phyloP scores from a whole-genome alignment of 2,797 vertebrate species.

The Moxostoma hubbsi region DNA sequence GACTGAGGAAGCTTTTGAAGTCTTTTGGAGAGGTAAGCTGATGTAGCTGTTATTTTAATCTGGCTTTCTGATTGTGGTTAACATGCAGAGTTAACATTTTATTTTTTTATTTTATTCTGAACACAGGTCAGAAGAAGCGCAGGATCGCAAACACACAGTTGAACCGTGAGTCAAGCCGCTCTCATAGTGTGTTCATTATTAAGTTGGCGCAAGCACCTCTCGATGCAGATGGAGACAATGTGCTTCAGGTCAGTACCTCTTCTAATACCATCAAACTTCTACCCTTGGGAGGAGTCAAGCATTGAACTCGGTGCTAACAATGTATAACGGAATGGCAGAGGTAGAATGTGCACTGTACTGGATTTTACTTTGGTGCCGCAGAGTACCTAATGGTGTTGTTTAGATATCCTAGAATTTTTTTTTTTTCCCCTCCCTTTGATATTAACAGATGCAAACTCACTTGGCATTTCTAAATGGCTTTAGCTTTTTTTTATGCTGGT shows the following conservation, averaged over 20 bases:
- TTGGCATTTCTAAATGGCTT: no score
- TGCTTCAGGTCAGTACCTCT: conserved; percentile 86
- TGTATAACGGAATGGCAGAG: no score
- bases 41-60: background rate
- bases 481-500: background rate
- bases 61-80: background rate
- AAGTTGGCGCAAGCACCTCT: conserved; percentile 94
- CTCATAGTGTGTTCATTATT: conserved; percentile 94
- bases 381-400: no score
- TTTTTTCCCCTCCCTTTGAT: no score
- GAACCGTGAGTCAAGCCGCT: conserved; percentile 95
- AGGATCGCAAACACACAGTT: conserved; percentile 93
- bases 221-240: conserved; percentile 91
- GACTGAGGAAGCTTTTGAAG: conserved; percentile 94
- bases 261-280: background rate
- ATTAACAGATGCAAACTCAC: no score
- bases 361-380: no score
- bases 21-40: conserved; percentile 93
- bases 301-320: no score
- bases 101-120: conserved; percentile 4
- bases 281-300: no score
- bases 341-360: no score
- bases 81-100: background rate
- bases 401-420: no score
- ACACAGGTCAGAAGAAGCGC: conserved; percentile 92